Percentiles rank a stretch among this genome's conserved stretches.
These are phyloP conservation scores for Scaptomyza graminum DNA, from an alignment of 1,140 invertebrate genomes.

Conservation along the genomic window DNA sequence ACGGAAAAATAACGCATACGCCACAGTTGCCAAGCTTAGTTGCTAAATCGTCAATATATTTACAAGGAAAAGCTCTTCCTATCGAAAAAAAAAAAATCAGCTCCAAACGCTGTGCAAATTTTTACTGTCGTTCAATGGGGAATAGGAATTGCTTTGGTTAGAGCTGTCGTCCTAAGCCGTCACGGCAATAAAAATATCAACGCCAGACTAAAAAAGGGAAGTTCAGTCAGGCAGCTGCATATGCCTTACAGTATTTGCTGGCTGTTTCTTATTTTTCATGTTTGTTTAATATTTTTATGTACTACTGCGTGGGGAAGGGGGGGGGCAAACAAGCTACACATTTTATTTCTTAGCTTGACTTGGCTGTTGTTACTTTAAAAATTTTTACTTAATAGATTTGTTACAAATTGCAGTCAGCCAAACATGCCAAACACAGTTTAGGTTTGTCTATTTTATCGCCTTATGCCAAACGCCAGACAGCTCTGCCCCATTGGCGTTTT, in stretches of 20 bases:
- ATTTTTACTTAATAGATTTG: conserved; percentile 81
- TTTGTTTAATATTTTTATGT: conserved; percentile 77
- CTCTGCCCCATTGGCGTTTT: conserved; percentile 51
- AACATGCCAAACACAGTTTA: conserved; percentile 34
- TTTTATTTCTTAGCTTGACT: conserved; percentile 63
- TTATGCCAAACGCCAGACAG: conserved; percentile 47
- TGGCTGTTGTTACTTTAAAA: conserved; percentile 65
- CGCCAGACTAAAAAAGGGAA: conserved; percentile 36
- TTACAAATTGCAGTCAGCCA: conserved; percentile 58
- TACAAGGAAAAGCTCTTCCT: not conserved
- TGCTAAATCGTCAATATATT: conserved; percentile 38
- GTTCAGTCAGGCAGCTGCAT: too few relatives aligned
- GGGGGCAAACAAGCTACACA: conserved; percentile 50
- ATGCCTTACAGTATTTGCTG: conserved; percentile 52
- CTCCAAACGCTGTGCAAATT: conserved; percentile 54
- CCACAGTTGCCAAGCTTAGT: conserved; percentile 4
- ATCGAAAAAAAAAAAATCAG: not conserved
- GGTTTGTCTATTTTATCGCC: conserved; percentile 66
- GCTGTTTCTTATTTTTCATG: conserved; percentile 10
- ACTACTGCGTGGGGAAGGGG: conserved; percentile 24
- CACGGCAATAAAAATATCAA: conserved; percentile 76
- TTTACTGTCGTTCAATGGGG: conserved; percentile 11
- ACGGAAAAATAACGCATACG: conserved; percentile 56
- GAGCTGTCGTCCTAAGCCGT: conserved; percentile 56
- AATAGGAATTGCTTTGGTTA: conserved; percentile 26